phyloP scores from a whole-genome alignment of 2,113 vertebrate species.

The Eira barbara region DNA sequence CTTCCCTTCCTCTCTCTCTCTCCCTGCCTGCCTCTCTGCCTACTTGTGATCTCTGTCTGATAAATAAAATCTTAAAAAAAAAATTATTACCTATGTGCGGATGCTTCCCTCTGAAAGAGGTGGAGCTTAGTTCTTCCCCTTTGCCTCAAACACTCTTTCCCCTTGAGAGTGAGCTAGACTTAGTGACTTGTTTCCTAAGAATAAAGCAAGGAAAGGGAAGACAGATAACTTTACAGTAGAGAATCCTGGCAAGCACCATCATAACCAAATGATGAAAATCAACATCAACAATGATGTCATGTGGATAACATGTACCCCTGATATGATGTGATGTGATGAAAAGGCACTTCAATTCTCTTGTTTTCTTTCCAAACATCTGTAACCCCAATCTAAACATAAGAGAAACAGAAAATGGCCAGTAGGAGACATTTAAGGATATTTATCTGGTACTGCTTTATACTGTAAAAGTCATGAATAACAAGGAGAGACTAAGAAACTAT shows the following conservation, averaged over 20 bases:
- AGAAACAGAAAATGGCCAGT: not conserved
- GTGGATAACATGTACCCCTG: not conserved
- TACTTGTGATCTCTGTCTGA: too few relatives aligned
- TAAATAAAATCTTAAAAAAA: too few relatives aligned
- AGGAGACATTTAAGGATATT: not conserved
- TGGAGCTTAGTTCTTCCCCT: not conserved
- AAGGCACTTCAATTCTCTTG: not conserved
- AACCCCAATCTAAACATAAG: not conserved
- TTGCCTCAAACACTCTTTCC: not conserved
- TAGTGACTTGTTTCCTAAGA: not conserved
- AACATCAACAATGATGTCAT: not conserved
- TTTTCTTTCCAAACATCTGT: not conserved
- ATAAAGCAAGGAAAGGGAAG: conserved; percentile 1
- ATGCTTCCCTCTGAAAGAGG: not conserved
- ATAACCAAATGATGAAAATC: not conserved
- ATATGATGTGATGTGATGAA: not conserved
- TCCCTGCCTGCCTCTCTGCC: too few relatives aligned
- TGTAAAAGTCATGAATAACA: conserved; percentile 1
- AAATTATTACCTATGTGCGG: not conserved
- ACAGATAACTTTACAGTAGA: not conserved
- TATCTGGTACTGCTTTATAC: not conserved
- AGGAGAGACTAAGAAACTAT: not conserved
- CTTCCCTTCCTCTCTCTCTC: too few relatives aligned
- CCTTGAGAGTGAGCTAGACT: not conserved
- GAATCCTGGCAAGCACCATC: not conserved